Evolutionary conservation across 2,888 invertebrate species (phyloP).

Genomic region (Uropetala carovei): DNA sequence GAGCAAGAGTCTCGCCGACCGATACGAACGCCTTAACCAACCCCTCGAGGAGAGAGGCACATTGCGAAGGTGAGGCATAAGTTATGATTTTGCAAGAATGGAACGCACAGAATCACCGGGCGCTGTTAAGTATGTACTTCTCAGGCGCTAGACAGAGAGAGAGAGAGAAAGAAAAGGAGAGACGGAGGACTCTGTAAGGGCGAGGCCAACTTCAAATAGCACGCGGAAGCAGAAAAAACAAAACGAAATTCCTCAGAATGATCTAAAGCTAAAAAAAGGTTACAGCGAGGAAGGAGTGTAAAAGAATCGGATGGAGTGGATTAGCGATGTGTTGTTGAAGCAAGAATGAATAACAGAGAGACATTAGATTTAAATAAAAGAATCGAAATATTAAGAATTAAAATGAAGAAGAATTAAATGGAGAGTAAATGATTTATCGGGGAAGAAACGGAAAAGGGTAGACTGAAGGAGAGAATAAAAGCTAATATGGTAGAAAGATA

Average conservation of each 20-base stretch:
- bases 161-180: too few species aligned
- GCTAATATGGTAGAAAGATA: neutral
- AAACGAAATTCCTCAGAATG: neutral
- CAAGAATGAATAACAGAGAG: too few species aligned
- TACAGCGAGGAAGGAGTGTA: neutral
- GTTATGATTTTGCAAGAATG: conserved; percentile 29
- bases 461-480: neutral
- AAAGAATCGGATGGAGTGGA: too few species aligned
- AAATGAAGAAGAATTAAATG: neutral
- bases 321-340: too few species aligned
- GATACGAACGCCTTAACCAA: neutral
- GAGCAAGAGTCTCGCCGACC: neutral
- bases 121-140: neutral
- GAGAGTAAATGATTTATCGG: neutral
- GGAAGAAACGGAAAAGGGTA: neutral
- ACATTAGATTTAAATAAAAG: too few species aligned
- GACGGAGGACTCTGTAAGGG: neutral
- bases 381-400: neutral
- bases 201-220: neutral
- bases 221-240: neutral
- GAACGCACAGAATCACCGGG: conserved; percentile 7
- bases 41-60: neutral
- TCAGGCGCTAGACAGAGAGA: neutral
- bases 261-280: neutral
- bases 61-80: neutral